These are phyloP conservation scores for Conus ventricosus DNA, from an alignment of 1,140 invertebrate genomes.

Conservation along the genomic window DNA sequence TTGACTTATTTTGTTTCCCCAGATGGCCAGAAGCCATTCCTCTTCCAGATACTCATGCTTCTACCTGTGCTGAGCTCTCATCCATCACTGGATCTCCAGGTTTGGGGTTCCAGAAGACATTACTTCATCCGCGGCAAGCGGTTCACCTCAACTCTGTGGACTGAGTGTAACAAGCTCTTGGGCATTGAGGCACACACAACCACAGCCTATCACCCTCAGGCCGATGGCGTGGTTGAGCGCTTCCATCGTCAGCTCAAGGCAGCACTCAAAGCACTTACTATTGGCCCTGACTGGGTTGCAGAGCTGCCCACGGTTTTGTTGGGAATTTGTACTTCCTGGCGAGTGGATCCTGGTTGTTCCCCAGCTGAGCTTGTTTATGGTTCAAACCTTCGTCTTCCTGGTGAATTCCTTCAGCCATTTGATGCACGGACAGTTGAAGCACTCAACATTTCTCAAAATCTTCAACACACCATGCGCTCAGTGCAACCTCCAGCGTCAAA, in stretches of 20 bases:
- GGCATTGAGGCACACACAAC: constrained; percentile 9
- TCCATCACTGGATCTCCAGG: constrained; percentile 67
- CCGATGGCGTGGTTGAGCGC: constrained; percentile 32
- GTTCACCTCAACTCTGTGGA: constrained; percentile 59
- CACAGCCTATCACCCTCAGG: constrained; percentile 38
- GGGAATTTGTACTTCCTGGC: constrained; percentile 15
- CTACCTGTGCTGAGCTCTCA: constrained; percentile 61
- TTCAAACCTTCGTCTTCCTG: constrained; percentile 26
- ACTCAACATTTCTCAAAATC: background rate
- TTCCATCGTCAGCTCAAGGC: constrained; percentile 40
- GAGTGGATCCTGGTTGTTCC: constrained; percentile 19
- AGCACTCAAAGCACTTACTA: constrained; percentile 25
- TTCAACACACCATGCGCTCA: constrained; percentile 13
- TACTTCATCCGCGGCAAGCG: constrained; percentile 73
- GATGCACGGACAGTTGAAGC: background rate
- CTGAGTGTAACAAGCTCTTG: constrained; percentile 14
- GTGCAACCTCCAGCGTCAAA: background rate
- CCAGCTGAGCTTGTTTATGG: constrained; percentile 38
- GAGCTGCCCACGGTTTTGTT: constrained; percentile 31
- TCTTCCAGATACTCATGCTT: constrained; percentile 73
- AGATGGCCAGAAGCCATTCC: constrained; percentile 73
- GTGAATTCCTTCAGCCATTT: constrained; percentile 7
- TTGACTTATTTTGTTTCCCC: background rate
- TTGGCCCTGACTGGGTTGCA: constrained; percentile 4
- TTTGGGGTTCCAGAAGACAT: constrained; percentile 64